These are phyloP conservation scores for Conomelus anceps DNA, from an alignment of 2,888 invertebrate species.

Conservation along the genomic window DNA sequence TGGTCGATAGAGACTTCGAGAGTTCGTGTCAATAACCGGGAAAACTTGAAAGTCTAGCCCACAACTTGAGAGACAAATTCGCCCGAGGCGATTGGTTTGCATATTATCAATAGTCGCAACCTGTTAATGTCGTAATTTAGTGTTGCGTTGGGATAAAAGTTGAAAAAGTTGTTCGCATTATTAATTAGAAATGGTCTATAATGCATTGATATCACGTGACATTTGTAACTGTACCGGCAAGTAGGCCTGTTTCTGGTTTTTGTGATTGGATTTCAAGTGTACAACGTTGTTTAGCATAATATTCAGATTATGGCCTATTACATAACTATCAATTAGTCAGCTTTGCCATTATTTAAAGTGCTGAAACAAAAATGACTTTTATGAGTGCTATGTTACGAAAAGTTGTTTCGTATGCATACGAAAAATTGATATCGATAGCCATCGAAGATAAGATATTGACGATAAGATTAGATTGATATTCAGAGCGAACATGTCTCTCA, in stretches of 20 bases:
- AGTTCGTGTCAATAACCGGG: background rate
- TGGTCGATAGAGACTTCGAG: background rate
- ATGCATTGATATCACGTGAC: background rate
- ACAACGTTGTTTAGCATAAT: background rate
- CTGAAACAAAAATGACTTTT: background rate
- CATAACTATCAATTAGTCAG: background rate
- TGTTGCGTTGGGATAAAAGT: background rate
- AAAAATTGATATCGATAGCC: background rate
- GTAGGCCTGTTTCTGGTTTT: background rate
- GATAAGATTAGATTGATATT: background rate
- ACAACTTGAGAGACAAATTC: background rate
- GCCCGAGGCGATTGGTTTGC: background rate
- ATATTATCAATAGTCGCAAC: background rate
- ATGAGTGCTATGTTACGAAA: background rate
- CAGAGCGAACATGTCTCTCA: background rate
- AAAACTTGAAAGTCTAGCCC: background rate
- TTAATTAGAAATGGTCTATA: background rate
- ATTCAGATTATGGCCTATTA: background rate
- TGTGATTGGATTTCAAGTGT: background rate
- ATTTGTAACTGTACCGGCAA: background rate
- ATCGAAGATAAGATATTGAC: background rate
- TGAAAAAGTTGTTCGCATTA: background rate
- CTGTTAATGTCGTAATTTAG: background rate
- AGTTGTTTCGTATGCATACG: background rate
- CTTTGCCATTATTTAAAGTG: background rate